Base-by-base conservation (phyloP, 2,888 invertebrate species). In the Rhynchonema sp. region DNA sequence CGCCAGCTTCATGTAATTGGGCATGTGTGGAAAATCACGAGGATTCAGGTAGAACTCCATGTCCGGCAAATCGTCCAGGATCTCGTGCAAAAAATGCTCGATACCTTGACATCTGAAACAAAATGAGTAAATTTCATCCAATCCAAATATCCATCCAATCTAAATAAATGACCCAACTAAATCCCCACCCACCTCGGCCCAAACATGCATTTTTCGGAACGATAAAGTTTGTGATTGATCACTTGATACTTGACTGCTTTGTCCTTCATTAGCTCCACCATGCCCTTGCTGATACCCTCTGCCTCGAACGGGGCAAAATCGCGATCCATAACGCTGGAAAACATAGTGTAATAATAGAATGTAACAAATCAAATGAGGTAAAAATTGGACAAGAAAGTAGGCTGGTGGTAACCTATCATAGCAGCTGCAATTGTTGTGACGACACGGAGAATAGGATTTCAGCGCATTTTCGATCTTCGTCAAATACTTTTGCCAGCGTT, bases 11-110 rank as follows among this genome's bases (percentile, higher is more conserved):
- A 26, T 23, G 46, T 25, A n/a, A n/a, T 22, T 25, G 1, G 49
- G 58, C 25, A 86, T 78, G 78, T 90, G 90, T 2, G 94, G 92
- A 84, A 88, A 91, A 75, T 94, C 94, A 61, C 88, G 80, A 0
- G 86, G 85, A 72, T 96, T 96, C 26, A 94, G 74, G 22, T 87
- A 79, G 62, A 94, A 76, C 73, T 94, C 92, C 78, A 85, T 81
- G 72, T 94, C 80, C 0, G 86, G 83, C 58, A 91, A 73, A 63
- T 82, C 80, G 23, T 64, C 53, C 53, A 85, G 78, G 3, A 87
- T 68, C 67, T 81, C 79, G 59, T 81, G 75, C 26, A 94, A 73
- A 71, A 91, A 94, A 74, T 92, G 82, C 74, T 94, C 91, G 30
- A 92, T 81, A 20, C 92, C 92, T 62, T 82, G 79, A 75, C 92